Evolutionary conservation across 2,888 invertebrate genomes (phyloP).

Genomic region (Microdon myrmicae): DNA sequence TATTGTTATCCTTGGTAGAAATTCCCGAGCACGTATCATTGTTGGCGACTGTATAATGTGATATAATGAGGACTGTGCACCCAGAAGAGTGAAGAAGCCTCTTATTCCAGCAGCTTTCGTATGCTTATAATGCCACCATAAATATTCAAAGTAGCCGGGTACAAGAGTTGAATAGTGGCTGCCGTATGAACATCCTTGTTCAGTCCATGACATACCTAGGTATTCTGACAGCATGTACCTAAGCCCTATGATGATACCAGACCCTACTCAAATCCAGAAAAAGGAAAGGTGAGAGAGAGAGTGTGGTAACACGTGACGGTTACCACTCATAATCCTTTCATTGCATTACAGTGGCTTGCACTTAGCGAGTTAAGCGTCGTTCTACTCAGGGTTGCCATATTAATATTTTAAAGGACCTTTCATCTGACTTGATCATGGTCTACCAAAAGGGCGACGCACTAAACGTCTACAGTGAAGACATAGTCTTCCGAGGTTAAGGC

Average conservation of each 20-base stretch:
- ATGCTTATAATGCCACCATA: too few relatives aligned
- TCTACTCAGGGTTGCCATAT: conserved; percentile 19
- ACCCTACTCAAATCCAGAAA: background rate
- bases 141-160: too few relatives aligned
- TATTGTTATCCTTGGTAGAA: conserved; percentile 60
- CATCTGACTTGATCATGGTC: too few relatives aligned
- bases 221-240: too few relatives aligned
- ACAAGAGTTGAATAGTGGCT: conserved; percentile 18
- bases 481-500: too few relatives aligned
- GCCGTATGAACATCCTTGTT: conserved; percentile 43
- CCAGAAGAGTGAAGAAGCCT: conserved; percentile 8
- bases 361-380: conserved; percentile 4
- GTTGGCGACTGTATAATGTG: conserved; percentile 20
- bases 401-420: conserved; percentile 11
- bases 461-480: too few relatives aligned
- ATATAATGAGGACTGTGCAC: conserved; percentile 32
- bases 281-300: conserved; percentile 4
- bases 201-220: conserved; percentile 36
- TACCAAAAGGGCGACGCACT: too few relatives aligned
- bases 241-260: too few relatives aligned
- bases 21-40: conserved; percentile 59
- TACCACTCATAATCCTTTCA: conserved; percentile 28
- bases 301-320: conserved; percentile 35
- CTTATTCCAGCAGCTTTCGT: conserved; percentile 11
- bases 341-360: background rate